Evolutionary conservation across 2,888 invertebrate genomes (phyloP).

Genomic region (Megalurothrips usitatus): DNA sequence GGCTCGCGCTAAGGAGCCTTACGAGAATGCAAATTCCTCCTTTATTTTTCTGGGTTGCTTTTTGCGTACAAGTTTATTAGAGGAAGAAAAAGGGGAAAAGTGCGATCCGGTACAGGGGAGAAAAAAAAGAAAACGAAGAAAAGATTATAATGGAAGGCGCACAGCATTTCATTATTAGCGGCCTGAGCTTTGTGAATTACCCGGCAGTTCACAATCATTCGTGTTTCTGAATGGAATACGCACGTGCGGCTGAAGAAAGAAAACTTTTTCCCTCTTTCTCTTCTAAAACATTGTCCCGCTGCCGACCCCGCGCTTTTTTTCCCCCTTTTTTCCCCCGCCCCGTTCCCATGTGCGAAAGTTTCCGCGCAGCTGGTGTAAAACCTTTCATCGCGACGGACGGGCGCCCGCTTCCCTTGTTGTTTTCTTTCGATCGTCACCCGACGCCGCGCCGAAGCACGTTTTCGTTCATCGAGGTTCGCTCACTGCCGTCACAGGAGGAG

Average conservation of each 20-base stretch:
- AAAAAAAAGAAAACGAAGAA: neutral
- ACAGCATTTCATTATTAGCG: constrained; percentile 5
- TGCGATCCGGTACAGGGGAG: too few relatives aligned
- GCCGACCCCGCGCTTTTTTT: neutral
- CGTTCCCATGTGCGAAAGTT: constrained; percentile 34
- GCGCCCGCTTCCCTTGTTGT: neutral
- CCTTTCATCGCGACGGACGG: neutral
- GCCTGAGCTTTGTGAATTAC: neutral
- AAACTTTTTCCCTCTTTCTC: neutral
- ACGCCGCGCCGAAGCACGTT: neutral
- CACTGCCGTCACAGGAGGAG: too few relatives aligned
- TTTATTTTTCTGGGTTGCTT: neutral
- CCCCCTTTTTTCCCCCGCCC: neutral
- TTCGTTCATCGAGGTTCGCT: too few relatives aligned
- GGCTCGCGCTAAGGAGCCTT: too few relatives aligned
- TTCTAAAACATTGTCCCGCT: neutral
- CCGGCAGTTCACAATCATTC: neutral
- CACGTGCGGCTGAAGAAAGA: neutral
- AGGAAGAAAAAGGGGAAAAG: too few relatives aligned
- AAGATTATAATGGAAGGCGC: neutral
- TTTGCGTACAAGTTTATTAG: too few relatives aligned
- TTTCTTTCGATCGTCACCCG: constrained; percentile 32
- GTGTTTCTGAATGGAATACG: neutral
- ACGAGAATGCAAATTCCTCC: neutral
- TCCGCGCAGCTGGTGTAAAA: constrained; percentile 21